Evolutionary conservation across 2,797 vertebrate species (phyloP).

Genomic region (Anniella stebbinsi): DNA sequence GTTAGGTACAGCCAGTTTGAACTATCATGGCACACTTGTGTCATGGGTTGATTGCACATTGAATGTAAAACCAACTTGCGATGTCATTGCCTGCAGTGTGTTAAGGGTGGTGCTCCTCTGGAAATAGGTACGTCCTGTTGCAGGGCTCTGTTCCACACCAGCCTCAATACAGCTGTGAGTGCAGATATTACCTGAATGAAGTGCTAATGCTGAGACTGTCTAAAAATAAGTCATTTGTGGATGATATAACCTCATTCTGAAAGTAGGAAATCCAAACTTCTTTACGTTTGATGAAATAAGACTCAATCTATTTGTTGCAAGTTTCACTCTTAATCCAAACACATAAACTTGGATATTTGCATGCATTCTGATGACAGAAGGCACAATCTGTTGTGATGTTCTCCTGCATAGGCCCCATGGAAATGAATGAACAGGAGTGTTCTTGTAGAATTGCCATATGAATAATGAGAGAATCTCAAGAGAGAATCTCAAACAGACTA

Average conservation of each 20-base stretch:
- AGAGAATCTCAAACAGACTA: neutral
- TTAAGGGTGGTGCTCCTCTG: neutral
- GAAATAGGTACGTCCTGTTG: neutral
- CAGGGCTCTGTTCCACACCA: neutral
- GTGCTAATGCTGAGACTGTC: neutral
- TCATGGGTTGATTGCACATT: neutral
- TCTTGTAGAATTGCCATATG: neutral
- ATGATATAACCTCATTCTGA: neutral
- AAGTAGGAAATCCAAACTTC: conserved; percentile 1
- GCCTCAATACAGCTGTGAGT: neutral
- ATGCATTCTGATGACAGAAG: conserved; percentile 1
- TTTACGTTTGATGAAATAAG: neutral
- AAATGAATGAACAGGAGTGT: neutral
- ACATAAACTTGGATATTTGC: neutral
- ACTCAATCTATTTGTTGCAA: neutral
- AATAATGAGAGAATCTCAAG: neutral
- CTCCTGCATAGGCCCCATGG: neutral
- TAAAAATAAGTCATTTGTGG: neutral
- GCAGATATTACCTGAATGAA: neutral
- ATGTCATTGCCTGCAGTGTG: neutral
- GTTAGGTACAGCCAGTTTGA: neutral
- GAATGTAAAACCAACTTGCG: neutral
- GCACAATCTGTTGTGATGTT: neutral
- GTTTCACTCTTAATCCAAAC: neutral
- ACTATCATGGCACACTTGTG: neutral